Evolutionary conservation across 2,888 invertebrate genomes (phyloP).

Genomic region (Eupithecia insigniata): DNA sequence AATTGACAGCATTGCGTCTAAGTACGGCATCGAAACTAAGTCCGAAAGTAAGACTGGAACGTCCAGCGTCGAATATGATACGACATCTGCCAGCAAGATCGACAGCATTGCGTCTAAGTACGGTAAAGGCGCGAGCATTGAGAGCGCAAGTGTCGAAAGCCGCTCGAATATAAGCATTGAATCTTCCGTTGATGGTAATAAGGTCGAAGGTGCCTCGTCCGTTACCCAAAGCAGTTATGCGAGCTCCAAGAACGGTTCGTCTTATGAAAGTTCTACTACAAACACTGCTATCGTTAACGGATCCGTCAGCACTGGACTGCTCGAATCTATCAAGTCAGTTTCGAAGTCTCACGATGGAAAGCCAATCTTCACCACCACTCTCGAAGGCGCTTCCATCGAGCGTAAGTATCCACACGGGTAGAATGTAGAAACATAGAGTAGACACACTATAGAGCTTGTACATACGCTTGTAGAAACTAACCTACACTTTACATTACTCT

Average conservation of each 20-base stretch:
- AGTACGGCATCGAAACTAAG: slow-evolving; percentile 67
- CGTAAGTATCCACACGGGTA: slow-evolving; percentile 85
- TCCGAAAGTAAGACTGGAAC: slow-evolving; percentile 62
- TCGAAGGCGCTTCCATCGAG: slow-evolving; percentile 91
- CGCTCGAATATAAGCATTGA: slow-evolving; percentile 57
- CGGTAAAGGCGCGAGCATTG: slow-evolving; percentile 41
- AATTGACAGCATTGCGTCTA: slow-evolving; percentile 57
- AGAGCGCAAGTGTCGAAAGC: slow-evolving; percentile 50
- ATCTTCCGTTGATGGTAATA: slow-evolving; percentile 60
- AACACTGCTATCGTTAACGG: slow-evolving; percentile 70
- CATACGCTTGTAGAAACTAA: slow-evolving; percentile 80
- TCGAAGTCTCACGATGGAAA: slow-evolving; percentile 81
- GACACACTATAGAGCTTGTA: slow-evolving; percentile 79
- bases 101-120: slow-evolving; percentile 59
- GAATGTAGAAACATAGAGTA: slow-evolving; percentile 50
- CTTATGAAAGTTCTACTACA: slow-evolving; percentile 66
- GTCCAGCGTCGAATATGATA: slow-evolving; percentile 45
- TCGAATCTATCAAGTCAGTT: slow-evolving; percentile 55
- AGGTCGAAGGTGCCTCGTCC: slow-evolving; percentile 60
- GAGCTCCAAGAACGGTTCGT: slow-evolving; percentile 62
- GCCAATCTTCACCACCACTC: slow-evolving; percentile 89
- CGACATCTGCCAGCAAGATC: slow-evolving; percentile 49
- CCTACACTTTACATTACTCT: slow-evolving; percentile 75
- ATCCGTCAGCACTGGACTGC: slow-evolving; percentile 60
- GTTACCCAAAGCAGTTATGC: slow-evolving; percentile 64